Base-by-base conservation (phyloP, 2,113 vertebrate genomes). In the Myiozetetes cayanensis region DNA sequence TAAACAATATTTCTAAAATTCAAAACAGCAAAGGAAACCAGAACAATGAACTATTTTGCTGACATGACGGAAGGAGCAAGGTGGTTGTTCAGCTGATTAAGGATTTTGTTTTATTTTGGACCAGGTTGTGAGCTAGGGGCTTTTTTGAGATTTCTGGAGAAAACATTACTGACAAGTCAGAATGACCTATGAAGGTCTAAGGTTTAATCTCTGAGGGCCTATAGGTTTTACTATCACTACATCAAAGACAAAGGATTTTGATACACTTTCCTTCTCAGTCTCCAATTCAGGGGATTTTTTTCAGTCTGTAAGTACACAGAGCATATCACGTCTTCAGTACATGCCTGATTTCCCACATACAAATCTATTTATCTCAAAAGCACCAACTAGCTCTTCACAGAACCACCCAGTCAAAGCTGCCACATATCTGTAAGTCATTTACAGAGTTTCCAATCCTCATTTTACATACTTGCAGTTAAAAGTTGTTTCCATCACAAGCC, bases 231-330 rank as follows among this genome's bases (percentile, higher is more conserved):
- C 23, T 72, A 31, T 28, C 28, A 52, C 21, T 65, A 44, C 16
- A 35, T 21, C 13, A 30, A 72, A 84, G 49, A 53, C 25, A 68
- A 56, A 44, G 12, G 52, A 85, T 44, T 93, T 71, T 50, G 16
- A 74, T 55, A 46, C 8, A n/a, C 4, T 5, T 41, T 91, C 8
- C 14, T 86, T n/a, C 41, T 70, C 3, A 6, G 18, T 33, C 46
- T 85, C 30, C 30, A 4, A 1, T 59, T 85, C 44, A 85, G 65
- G 31, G 16, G 6, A 46, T 27, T 88, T 75, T 41, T 41, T 93
- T 65, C 1, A 1, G 27, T 50, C 30, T 0, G 0, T 16, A 71
- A 27, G 5, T 37, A 74, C 71, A 11, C 5, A 85, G 30, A 56
- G 2, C 20, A 25, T 41, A 50, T 23, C 1, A 2, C 6, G 8